These are phyloP conservation scores for Labroides dimidiatus DNA, from an alignment of 2,797 vertebrate genomes.

Conservation along the genomic window DNA sequence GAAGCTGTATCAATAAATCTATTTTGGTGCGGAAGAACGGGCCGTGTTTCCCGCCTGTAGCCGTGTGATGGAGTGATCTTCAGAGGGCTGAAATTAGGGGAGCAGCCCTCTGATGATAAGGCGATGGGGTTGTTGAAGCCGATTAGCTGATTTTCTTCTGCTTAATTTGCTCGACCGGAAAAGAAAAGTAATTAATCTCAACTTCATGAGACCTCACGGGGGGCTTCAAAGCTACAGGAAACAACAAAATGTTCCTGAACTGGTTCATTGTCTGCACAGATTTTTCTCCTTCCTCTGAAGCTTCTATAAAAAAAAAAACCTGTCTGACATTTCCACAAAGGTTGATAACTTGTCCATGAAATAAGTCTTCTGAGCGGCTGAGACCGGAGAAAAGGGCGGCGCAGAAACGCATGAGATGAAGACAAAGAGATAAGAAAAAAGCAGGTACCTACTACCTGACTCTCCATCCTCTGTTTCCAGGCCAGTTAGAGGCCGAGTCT, in stretches of 20 bases:
- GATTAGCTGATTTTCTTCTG: constrained; percentile 74
- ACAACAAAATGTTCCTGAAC: constrained; percentile 61
- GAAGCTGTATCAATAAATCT: constrained; percentile 68
- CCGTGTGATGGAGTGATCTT: constrained; percentile 63
- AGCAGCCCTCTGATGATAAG: constrained; percentile 70
- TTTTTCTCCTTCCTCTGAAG: neutral
- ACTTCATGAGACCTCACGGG: constrained; percentile 61
- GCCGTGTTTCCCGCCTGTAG: constrained; percentile 39
- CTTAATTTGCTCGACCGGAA: constrained; percentile 69
- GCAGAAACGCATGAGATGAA: constrained; percentile 41
- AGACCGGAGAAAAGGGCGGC: constrained; percentile 39
- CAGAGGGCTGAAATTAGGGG: constrained; percentile 56
- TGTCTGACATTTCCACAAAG: constrained; percentile 64
- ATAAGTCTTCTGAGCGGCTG: constrained; percentile 41
- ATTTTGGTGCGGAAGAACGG: constrained; percentile 55
- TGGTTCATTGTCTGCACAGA: constrained; percentile 51
- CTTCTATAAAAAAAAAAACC: constrained; percentile 38
- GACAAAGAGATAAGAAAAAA: constrained; percentile 44
- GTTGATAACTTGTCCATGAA: constrained; percentile 50
- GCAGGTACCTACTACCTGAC: constrained; percentile 13
- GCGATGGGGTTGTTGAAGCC: constrained; percentile 34
- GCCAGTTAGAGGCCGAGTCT: constrained; percentile 19
- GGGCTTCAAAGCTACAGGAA: constrained; percentile 48
- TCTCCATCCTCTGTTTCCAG: constrained; percentile 22
- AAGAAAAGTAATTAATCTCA: constrained; percentile 75